phyloP scores from a whole-genome alignment of 2,888 invertebrate genomes.

The Anodontia alba region DNA sequence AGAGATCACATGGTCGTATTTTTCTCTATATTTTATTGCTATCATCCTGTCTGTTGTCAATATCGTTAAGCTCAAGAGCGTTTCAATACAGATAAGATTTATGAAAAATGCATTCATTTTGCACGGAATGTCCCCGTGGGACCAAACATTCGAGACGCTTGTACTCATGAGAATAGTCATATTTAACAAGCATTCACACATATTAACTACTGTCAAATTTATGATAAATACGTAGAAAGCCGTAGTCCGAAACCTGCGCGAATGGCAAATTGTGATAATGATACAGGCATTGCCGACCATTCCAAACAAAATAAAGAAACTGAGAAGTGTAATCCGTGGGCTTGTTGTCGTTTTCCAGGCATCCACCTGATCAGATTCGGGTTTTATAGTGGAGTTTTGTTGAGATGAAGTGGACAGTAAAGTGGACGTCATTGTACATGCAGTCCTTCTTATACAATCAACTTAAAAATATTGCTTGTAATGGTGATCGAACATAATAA shows the following conservation, averaged over 20 bases:
- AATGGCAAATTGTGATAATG: constrained; percentile 73
- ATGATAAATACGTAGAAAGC: constrained; percentile 73
- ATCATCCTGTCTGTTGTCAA: constrained; percentile 76
- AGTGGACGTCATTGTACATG: background rate
- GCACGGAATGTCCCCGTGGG: constrained; percentile 72
- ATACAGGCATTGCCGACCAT: constrained; percentile 76
- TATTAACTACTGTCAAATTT: constrained; percentile 73
- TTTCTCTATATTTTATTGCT: constrained; percentile 68
- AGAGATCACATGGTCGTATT: constrained; percentile 67
- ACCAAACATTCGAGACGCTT: constrained; percentile 72
- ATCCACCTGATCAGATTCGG: constrained; percentile 18
- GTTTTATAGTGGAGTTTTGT: background rate
- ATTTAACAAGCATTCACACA: constrained; percentile 77
- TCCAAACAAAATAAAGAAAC: constrained; percentile 74
- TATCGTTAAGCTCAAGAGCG: constrained; percentile 67
- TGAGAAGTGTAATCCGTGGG: constrained; percentile 68
- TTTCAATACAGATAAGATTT: constrained; percentile 70
- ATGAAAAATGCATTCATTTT: constrained; percentile 74
- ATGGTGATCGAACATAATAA: background rate
- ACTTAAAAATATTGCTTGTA: background rate
- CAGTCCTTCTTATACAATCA: too few relatives aligned
- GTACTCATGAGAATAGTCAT: constrained; percentile 77
- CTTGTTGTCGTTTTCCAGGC: constrained; percentile 42
- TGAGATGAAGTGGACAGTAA: background rate
- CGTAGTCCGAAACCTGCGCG: constrained; percentile 61